These are phyloP conservation scores for Phenganax subtilis DNA, from an alignment of 92 coral and sea anemone genomes.

Conservation along the genomic window DNA sequence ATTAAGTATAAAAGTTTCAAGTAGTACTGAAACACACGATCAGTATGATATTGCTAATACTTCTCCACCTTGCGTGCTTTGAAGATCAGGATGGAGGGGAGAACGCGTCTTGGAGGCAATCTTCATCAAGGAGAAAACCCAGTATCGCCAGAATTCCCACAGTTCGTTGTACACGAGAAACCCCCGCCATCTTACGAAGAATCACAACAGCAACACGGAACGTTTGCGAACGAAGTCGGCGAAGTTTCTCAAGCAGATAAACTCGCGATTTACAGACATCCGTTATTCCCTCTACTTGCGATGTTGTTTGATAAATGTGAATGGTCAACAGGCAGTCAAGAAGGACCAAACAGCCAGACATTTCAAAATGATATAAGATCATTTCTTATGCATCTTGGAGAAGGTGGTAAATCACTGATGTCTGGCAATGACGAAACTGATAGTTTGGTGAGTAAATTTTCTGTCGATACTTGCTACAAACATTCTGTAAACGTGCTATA, in stretches of 20 bases:
- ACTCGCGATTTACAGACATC: conserved; percentile 89
- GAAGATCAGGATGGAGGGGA: conserved; percentile 23
- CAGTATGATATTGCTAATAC: conserved; percentile 7
- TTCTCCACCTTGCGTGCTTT: conserved; percentile 1
- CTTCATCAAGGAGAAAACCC: conserved; percentile 28
- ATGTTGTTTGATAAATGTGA: conserved; percentile 98
- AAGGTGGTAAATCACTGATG: conserved; percentile 91
- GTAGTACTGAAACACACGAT: neutral
- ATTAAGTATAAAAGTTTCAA: no score
- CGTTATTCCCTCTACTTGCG: conserved; percentile 87
- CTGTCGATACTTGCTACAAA: neutral
- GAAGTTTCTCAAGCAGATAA: conserved; percentile 80
- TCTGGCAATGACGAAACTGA: conserved; percentile 90
- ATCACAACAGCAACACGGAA: conserved; percentile 77
- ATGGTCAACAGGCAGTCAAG: conserved; percentile 88
- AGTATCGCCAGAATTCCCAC: conserved; percentile 30
- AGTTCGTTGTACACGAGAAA: conserved; percentile 58
- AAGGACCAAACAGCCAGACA: conserved; percentile 70
- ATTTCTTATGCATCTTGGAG: conserved; percentile 74
- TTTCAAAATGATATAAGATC: conserved; percentile 94
- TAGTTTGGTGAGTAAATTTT: conserved; percentile 66
- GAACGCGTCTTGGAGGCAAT: conserved; percentile 32
- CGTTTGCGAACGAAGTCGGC: conserved; percentile 54
- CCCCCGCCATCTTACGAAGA: conserved; percentile 94
- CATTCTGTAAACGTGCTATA: neutral